Evolutionary conservation across 2,888 invertebrate species (phyloP).

Genomic region (Drosophila bunnanda): DNA sequence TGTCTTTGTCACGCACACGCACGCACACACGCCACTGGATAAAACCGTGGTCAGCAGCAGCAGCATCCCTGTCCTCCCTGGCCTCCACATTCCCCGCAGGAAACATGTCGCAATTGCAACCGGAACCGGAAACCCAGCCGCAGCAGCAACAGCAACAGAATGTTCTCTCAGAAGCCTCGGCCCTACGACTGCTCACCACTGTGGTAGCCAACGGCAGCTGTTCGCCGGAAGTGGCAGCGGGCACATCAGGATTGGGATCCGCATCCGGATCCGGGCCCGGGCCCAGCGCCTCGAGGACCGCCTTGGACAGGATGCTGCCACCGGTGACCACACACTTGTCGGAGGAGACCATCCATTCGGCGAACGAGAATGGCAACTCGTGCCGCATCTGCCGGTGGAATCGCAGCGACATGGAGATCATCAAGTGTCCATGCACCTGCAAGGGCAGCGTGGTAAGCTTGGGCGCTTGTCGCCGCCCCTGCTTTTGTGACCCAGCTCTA

Average conservation of each 20-base stretch:
- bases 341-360: slow-evolving; percentile 69
- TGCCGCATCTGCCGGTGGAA: slow-evolving; percentile 84
- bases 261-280: not conserved
- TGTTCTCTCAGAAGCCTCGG: slow-evolving; percentile 65
- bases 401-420: slow-evolving; percentile 76
- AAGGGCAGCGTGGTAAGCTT: slow-evolving; percentile 83
- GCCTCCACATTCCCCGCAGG: not conserved
- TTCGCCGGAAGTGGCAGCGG: not conserved
- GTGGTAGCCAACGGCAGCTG: slow-evolving; percentile 38
- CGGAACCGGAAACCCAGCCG: slow-evolving; percentile 24
- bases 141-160: slow-evolving; percentile 4
- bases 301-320: slow-evolving; percentile 9
- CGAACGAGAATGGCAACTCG: slow-evolving; percentile 76
- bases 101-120: slow-evolving; percentile 51
- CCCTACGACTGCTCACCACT: slow-evolving; percentile 70
- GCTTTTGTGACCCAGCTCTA: not conserved
- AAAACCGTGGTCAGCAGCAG: not conserved
- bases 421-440: slow-evolving; percentile 82
- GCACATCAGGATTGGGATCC: not conserved
- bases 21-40: slow-evolving; percentile 12
- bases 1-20: slow-evolving; percentile 44
- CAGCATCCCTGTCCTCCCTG: slow-evolving; percentile 2
- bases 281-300: not conserved
- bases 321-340: slow-evolving; percentile 14
- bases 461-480: too few species aligned